phyloP scores from a whole-genome alignment of 1,140 invertebrate species.

The Trachelipus rathkii region DNA sequence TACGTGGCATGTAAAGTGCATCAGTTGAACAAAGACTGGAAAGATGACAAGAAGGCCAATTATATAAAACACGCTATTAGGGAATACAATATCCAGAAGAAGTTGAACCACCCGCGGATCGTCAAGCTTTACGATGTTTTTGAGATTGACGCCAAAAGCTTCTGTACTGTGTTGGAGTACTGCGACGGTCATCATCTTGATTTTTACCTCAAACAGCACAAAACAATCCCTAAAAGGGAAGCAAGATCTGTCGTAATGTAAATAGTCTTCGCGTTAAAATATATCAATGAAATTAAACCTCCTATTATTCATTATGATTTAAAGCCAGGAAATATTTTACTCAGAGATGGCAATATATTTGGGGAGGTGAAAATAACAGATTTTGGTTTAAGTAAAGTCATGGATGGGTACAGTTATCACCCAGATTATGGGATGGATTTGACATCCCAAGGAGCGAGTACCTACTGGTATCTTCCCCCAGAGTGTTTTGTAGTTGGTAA shows the following conservation, averaged over 20 bases:
- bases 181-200: constrained; percentile 99
- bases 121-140: constrained; percentile 99
- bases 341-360: constrained; percentile 64
- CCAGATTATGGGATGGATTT: constrained; percentile 98
- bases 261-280: constrained; percentile 96
- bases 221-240: constrained; percentile 97
- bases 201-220: constrained; percentile 99
- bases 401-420: constrained; percentile 98
- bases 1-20: constrained; percentile 99
- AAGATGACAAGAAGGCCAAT: constrained; percentile 99
- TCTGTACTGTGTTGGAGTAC: constrained; percentile 99
- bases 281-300: constrained; percentile 99
- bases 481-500: constrained; percentile 99
- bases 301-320: constrained; percentile 99
- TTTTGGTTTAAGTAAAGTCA: constrained; percentile 98
- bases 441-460: constrained; percentile 97
- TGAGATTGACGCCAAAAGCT: constrained; percentile 99
- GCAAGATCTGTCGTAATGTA: constrained; percentile 97
- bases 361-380: constrained; percentile 99
- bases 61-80: constrained; percentile 99
- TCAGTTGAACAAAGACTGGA: constrained; percentile 99
- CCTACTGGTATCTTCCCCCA: constrained; percentile 99
- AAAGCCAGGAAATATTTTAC: constrained; percentile 81
- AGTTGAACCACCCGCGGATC: constrained; percentile 94
- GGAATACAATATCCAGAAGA: constrained; percentile 99